These are phyloP conservation scores for Mungos mungo DNA, from an alignment of 2,113 vertebrate genomes.

Conservation along the genomic window DNA sequence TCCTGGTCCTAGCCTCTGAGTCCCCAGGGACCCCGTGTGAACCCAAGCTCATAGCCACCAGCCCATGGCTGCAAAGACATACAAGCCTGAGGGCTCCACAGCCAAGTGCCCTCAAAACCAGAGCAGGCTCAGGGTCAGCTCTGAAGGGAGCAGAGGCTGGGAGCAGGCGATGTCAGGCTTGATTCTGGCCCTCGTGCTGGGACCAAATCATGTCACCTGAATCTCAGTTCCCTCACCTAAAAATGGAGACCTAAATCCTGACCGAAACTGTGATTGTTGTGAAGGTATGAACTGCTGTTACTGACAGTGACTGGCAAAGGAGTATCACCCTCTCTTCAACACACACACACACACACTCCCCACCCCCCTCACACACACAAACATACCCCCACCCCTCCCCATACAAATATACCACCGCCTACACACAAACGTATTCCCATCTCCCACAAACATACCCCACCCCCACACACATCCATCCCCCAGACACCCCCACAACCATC, in stretches of 20 bases:
- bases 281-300: background rate
- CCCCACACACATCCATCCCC: background rate
- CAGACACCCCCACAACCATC: no score
- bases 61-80: background rate
- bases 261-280: no score
- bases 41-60: background rate
- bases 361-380: background rate
- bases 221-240: background rate
- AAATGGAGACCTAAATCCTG: background rate
- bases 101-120: background rate
- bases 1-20: background rate
- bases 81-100: background rate
- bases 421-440: background rate
- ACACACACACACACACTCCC: no score
- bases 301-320: background rate
- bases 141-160: background rate
- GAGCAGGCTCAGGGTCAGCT: background rate
- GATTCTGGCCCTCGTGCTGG: background rate
- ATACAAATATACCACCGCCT: no score
- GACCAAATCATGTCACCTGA: background rate
- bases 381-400: background rate
- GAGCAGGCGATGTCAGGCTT: background rate
- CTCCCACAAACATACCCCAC: no score
- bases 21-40: background rate
- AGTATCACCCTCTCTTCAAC: background rate